phyloP scores from a whole-genome alignment of 2,888 invertebrate species.

The Chymomyza fuscimana region DNA sequence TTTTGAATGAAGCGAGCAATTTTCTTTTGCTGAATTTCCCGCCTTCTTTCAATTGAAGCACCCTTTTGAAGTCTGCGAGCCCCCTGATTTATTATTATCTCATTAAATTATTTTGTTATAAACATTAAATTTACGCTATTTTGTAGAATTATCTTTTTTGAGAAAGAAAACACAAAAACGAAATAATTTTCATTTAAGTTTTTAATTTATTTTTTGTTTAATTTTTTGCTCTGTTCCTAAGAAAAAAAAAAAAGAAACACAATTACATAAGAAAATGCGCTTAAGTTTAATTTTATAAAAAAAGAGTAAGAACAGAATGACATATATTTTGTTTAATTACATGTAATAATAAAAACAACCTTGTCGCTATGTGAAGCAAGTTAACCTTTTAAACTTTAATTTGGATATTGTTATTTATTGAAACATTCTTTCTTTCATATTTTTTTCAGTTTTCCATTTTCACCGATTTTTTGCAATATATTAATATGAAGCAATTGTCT shows the following conservation, averaged over 20 bases:
- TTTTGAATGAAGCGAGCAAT: conserved; percentile 26
- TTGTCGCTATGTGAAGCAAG: conserved; percentile 47
- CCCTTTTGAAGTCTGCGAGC: conserved; percentile 69
- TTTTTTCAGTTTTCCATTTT: not conserved
- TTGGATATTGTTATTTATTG: not conserved
- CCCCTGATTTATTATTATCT: conserved; percentile 71
- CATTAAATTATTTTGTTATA: conserved; percentile 75
- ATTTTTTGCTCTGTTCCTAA: conserved; percentile 67
- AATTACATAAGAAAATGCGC: conserved; percentile 39
- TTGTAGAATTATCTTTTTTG: conserved; percentile 59
- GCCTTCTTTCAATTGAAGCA: conserved; percentile 54
- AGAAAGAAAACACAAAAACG: not conserved
- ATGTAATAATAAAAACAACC: conserved; percentile 35
- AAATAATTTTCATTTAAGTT: conserved; percentile 59
- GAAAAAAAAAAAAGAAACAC: conserved; percentile 30
- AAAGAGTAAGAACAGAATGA: conserved; percentile 36
- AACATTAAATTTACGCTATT: conserved; percentile 69
- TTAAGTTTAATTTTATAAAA: conserved; percentile 60
- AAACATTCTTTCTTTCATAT: not conserved
- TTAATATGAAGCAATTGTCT: too few relatives aligned
- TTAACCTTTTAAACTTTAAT: not conserved
- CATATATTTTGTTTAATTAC: conserved; percentile 69
- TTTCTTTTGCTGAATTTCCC: conserved; percentile 33
- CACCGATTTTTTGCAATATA: too few relatives aligned
- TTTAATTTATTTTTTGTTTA: conserved; percentile 69